phyloP scores from a whole-genome alignment of 2,797 vertebrate genomes.

The Gorsachius magnificus region DNA sequence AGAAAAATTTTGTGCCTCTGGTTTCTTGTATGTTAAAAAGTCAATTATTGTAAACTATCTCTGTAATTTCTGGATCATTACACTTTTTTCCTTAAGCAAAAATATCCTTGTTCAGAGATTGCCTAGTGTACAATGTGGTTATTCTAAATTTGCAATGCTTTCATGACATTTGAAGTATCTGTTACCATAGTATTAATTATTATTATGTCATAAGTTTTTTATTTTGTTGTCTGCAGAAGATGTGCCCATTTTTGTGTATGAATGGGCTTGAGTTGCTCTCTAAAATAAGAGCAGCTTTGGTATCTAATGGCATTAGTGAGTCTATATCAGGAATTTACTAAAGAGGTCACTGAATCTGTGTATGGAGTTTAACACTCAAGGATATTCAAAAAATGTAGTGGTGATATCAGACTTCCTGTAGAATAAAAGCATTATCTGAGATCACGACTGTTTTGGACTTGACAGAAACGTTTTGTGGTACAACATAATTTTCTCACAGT shows the following conservation, averaged over 20 bases:
- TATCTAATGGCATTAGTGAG: background rate
- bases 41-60: background rate
- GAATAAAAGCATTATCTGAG: background rate
- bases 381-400: background rate
- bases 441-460: background rate
- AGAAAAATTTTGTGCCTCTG: background rate
- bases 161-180: background rate
- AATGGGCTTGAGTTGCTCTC: background rate
- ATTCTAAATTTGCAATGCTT: background rate
- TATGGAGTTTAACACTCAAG: background rate
- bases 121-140: background rate
- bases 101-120: background rate
- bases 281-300: background rate
- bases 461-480: background rate
- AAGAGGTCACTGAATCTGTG: background rate
- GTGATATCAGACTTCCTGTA: background rate
- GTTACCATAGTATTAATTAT: background rate
- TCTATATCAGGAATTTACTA: background rate
- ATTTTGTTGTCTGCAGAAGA: background rate
- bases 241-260: background rate
- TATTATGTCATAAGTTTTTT: background rate
- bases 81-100: conserved; percentile 14
- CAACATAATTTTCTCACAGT: background rate
- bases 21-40: background rate
- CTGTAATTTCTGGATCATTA: conserved; percentile 36